Evolutionary conservation across 2,113 vertebrate genomes (phyloP).

Genomic region (Elaphurus davidianus): DNA sequence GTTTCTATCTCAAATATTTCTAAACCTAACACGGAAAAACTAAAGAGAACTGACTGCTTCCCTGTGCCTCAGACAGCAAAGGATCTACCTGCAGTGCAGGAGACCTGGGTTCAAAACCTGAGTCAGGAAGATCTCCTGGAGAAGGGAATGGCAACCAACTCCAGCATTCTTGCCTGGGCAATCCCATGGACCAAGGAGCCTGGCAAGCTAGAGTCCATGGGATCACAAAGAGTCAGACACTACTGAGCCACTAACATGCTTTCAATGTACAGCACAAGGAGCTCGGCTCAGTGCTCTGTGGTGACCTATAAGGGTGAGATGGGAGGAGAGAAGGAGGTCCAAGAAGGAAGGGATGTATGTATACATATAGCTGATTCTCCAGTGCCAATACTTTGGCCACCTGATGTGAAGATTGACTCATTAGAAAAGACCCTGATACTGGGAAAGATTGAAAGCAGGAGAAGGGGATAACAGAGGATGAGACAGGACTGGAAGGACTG

Average conservation of each 20-base stretch:
- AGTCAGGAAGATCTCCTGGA: background rate
- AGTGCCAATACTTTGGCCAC: background rate
- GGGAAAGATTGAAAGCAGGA: background rate
- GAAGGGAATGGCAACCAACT: background rate
- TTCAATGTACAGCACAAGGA: background rate
- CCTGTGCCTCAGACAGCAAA: background rate
- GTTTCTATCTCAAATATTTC: background rate
- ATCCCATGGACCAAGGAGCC: background rate
- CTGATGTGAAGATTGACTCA: background rate
- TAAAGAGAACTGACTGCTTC: background rate
- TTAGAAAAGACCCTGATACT: background rate
- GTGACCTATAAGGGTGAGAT: background rate
- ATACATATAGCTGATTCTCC: background rate
- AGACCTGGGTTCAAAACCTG: background rate
- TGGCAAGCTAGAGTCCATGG: background rate
- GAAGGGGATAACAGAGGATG: background rate
- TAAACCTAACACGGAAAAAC: background rate
- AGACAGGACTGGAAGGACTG: too few relatives aligned
- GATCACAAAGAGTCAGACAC: background rate
- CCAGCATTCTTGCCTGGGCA: background rate
- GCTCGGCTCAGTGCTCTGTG: background rate
- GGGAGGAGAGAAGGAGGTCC: background rate
- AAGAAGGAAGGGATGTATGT: background rate
- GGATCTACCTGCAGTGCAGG: background rate
- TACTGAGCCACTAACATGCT: background rate